These are phyloP conservation scores for Cettia cetti DNA, from an alignment of 2,113 vertebrate genomes.

Conservation along the genomic window DNA sequence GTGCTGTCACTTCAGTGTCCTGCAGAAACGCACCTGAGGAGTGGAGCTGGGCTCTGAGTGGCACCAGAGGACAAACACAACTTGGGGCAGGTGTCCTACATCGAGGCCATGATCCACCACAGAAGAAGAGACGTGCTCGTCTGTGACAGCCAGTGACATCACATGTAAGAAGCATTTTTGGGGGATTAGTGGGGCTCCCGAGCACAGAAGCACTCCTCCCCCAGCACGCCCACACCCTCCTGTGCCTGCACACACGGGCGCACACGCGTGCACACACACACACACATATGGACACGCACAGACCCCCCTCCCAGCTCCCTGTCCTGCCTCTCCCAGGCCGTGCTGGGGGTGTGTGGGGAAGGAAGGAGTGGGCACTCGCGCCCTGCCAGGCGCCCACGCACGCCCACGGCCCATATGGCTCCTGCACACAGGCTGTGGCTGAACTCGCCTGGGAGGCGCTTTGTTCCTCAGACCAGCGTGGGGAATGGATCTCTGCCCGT, in stretches of 20 bases:
- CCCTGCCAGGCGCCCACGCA: constrained; percentile 2
- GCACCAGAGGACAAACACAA: not conserved
- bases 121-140: not conserved
- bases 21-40: not conserved
- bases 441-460: constrained; percentile 2
- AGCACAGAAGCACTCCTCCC: not conserved
- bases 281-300: not conserved
- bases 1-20: not conserved
- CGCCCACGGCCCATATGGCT: constrained; percentile 39
- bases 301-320: not conserved
- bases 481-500: not conserved
- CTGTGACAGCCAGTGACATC: not conserved
- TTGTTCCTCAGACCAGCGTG: constrained; percentile 6
- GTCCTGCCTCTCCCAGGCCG: not conserved
- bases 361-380: constrained; percentile 1
- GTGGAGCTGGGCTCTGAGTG: not conserved
- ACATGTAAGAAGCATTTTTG: not conserved
- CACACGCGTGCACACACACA: not conserved
- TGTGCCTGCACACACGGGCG: not conserved
- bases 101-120: fast-evolving
- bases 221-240: not conserved
- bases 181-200: not conserved
- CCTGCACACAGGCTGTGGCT: not conserved
- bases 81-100: not conserved
- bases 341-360: not conserved